Percentiles rank a stretch among this genome's conserved stretches.
These are phyloP conservation scores for Neopelma chrysocephalum DNA, from an alignment of 2,797 vertebrate species.

Conservation along the genomic window DNA sequence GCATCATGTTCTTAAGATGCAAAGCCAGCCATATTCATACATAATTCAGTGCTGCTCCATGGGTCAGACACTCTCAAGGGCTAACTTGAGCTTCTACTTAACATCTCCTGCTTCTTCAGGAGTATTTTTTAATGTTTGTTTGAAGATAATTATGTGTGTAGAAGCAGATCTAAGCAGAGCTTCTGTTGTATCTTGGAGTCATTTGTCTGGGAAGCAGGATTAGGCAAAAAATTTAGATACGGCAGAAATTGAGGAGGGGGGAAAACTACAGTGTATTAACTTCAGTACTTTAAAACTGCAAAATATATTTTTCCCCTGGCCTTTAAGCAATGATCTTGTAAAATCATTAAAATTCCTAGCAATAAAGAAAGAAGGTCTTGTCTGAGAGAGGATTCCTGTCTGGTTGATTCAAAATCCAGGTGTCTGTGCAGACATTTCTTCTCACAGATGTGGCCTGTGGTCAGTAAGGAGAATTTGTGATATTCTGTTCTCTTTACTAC, in stretches of 20 bases:
- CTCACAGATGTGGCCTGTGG: neutral
- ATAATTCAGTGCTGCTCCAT: neutral
- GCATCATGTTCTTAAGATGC: slow-evolving; percentile 7
- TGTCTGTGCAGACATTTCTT: neutral
- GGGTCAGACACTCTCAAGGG: slow-evolving; percentile 29
- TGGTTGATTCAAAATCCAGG: slow-evolving; percentile 6
- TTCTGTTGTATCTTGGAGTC: slow-evolving; percentile 13
- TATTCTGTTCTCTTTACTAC: neutral
- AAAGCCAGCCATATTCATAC: neutral
- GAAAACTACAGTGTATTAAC: neutral
- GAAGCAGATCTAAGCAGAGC: neutral
- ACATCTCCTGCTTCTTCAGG: neutral
- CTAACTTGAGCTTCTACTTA: neutral
- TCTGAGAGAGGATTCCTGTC: neutral
- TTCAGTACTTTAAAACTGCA: neutral
- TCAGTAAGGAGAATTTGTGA: neutral
- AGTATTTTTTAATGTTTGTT: slow-evolving; percentile 44
- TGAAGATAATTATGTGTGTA: slow-evolving; percentile 11
- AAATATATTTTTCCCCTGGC: neutral
- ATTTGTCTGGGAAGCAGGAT: neutral
- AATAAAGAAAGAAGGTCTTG: neutral
- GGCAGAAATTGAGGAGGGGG: neutral
- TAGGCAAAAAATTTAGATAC: neutral
- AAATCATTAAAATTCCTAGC: neutral
- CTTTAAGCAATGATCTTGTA: neutral